phyloP scores from a whole-genome alignment of 2,113 vertebrate genomes.

The Tachysurus fulvidraco region DNA sequence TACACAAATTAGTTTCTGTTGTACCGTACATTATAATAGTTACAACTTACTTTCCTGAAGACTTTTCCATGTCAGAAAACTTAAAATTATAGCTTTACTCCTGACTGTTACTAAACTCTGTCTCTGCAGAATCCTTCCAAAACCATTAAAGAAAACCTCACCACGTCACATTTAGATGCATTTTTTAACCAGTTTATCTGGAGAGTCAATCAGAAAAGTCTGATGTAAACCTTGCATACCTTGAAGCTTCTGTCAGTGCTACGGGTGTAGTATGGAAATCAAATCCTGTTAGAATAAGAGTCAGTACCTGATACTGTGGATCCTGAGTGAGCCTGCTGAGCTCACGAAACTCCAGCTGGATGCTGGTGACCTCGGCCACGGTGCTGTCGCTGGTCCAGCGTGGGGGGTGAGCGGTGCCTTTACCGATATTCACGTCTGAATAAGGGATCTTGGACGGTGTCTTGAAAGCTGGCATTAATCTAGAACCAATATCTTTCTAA shows the following conservation, averaged over 20 bases:
- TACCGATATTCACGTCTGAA: conserved; percentile 94
- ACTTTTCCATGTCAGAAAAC: no score
- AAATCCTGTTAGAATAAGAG: not conserved
- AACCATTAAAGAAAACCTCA: no score
- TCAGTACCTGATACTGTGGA: conserved; percentile 81
- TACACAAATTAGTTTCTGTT: no score
- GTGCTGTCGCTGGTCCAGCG: conserved; percentile 96
- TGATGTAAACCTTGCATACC: no score
- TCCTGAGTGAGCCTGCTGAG: conserved; percentile 87
- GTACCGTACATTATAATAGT: no score
- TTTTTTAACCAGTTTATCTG: no score
- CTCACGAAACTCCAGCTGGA: conserved; percentile 95
- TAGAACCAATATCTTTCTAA: conserved; percentile 89
- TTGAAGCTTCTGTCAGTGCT: not conserved
- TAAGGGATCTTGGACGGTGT: conserved; percentile 93
- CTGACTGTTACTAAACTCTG: no score
- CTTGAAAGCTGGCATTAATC: conserved; percentile 92
- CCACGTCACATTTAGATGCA: no score
- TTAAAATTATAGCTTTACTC: no score
- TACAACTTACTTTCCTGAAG: no score
- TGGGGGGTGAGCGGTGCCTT: conserved; percentile 87
- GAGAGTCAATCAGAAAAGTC: no score
- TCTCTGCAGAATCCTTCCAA: no score
- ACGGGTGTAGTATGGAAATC: not conserved
- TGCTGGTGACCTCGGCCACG: conserved; percentile 94